Evolutionary conservation across 2,113 vertebrate genomes (phyloP), one percentile per base, ranked within the genome.

Genomic region (Salminus brasiliensis): DNA sequence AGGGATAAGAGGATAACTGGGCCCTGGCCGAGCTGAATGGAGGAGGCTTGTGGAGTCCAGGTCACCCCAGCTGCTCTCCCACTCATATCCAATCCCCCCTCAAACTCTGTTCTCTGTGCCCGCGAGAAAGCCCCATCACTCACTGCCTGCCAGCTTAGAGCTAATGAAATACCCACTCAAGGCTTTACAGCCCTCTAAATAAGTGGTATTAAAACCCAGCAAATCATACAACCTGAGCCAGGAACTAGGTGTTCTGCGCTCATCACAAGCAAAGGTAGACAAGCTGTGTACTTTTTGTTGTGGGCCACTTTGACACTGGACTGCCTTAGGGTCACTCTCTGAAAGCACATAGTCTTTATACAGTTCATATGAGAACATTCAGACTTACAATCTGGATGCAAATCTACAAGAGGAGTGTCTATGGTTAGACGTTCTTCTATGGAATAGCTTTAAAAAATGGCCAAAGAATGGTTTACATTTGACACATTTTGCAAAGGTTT

Each of bases 1-100:
- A 93, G 89, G 93, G 93, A 95, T 96, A 95, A 96, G 95, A 95
- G 94, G 95, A 95, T 95, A 95, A 96, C 94, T 80, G 74, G 27
- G 74, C 65, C 75, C 66, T 59, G 63, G 72, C 69, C 18, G 59
- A 65, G 32, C 59, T 79, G 77, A 79, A 79, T 39, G 60, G 68
- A 53, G 68, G 69, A 63, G 59, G 68, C 69, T 72, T 63, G 68
- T 79, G 69, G 43, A 79, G 77, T n/a, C 68, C 77, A 79, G 82
- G 78, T 80, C 78, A 80, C 52, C 74, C 29, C 55, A 68, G 68
- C 74, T 77, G 78, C 60, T 43, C 74, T 76, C 41, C 69, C 82
- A 68, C 78, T 80, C 73, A 68, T 76, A 80, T 52, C 59, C 72
- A 79, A 79, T 72, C 77, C 57, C 32, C 36, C 76, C 63, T 71